Conservation (phyloP, 2,797 vertebrate genomes). For the Orientallactaga sibirica region DNA sequence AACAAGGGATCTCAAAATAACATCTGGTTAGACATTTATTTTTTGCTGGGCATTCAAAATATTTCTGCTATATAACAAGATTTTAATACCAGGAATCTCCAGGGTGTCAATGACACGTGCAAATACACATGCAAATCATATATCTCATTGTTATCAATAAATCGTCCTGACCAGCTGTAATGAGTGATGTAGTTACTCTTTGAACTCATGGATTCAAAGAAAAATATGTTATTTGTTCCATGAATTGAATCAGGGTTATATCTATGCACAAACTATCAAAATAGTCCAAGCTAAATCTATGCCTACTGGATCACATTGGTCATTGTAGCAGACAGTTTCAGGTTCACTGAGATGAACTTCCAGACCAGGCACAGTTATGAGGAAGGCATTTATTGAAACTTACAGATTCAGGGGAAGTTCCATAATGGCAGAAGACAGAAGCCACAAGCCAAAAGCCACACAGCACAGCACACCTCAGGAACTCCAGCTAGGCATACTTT, state of each 20-base stretch:
- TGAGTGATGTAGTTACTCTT: slow-evolving; percentile 42
- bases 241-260: neutral
- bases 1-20: neutral
- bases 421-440: no score
- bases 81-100: slow-evolving; percentile 59
- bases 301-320: neutral
- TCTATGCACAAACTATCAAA: slow-evolving; percentile 2
- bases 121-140: slow-evolving; percentile 72
- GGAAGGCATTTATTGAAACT: no score
- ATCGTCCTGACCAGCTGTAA: slow-evolving; percentile 38
- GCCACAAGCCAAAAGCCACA: no score
- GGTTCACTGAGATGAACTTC: no score
- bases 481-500: no score
- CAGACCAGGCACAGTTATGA: no score
- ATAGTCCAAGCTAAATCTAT: neutral
- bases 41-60: neutral
- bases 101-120: slow-evolving; percentile 33
- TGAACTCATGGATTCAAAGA: slow-evolving; percentile 32
- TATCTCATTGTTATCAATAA: slow-evolving; percentile 76
- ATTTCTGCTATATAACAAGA: slow-evolving; percentile 40
- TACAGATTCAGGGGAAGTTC: no score
- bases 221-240: slow-evolving; percentile 45
- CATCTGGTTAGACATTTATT: slow-evolving; percentile 45
- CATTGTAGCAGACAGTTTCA: no score
- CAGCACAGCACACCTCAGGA: no score